Conservation (phyloP, 2,113 vertebrate species). For the Synodontis membranacea region DNA sequence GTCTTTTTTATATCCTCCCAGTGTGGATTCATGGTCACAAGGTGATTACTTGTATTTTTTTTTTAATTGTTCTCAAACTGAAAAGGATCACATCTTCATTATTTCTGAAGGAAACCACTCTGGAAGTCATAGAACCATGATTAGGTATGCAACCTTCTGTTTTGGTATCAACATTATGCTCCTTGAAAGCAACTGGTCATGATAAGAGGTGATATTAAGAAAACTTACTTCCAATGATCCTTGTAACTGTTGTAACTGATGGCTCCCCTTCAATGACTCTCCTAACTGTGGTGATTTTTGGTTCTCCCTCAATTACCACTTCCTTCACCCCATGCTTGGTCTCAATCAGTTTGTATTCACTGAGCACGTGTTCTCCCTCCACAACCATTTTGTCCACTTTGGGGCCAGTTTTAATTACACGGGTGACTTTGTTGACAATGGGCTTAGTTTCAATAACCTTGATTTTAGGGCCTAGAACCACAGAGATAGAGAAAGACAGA, state of each 20-base stretch:
- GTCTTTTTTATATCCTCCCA: background rate
- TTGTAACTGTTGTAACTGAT: slow-evolving; percentile 51
- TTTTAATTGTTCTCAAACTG: background rate
- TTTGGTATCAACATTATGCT: background rate
- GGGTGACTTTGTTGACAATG: slow-evolving; percentile 54
- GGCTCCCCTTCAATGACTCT: slow-evolving; percentile 59
- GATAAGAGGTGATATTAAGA: background rate
- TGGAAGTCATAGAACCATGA: background rate
- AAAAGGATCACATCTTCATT: background rate
- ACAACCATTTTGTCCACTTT: slow-evolving; percentile 60
- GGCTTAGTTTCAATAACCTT: slow-evolving; percentile 65
- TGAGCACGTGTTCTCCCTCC: slow-evolving; percentile 25
- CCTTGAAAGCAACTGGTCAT: background rate
- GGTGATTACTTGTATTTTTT: background rate
- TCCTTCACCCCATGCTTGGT: slow-evolving; percentile 39
- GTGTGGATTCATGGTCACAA: background rate
- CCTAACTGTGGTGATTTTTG: slow-evolving; percentile 48
- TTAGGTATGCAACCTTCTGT: background rate
- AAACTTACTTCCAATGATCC: slow-evolving; percentile 37
- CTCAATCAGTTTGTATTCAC: slow-evolving; percentile 34
- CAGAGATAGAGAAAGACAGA: background rate
- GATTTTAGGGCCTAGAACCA: slow-evolving; percentile 55
- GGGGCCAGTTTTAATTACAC: slow-evolving; percentile 71
- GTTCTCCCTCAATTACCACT: slow-evolving; percentile 22
- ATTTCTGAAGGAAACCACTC: background rate